phyloP scores from a whole-genome alignment of 1,140 invertebrate genomes.

The Gonioctena quinquepunctata region DNA sequence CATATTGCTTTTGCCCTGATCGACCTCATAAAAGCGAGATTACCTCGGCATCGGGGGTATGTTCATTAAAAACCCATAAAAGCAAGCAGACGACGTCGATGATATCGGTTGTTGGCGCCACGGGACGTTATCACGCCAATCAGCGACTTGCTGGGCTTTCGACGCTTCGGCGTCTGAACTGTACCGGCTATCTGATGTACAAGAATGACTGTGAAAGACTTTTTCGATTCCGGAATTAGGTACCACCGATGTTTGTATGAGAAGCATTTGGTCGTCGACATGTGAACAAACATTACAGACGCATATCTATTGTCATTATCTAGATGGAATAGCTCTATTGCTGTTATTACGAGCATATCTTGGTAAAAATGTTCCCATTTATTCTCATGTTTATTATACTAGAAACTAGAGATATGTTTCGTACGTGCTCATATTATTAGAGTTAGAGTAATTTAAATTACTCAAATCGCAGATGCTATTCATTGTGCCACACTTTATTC shows the following conservation, averaged over 20 bases:
- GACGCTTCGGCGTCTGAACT: slow-evolving; percentile 27
- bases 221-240: background rate
- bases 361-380: too few species aligned
- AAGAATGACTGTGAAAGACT: background rate
- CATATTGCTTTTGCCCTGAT: background rate
- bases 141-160: slow-evolving; percentile 27
- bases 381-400: too few species aligned
- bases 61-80: slow-evolving; percentile 44
- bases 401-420: too few species aligned
- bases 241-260: background rate
- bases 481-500: too few species aligned
- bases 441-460: too few species aligned
- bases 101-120: slow-evolving; percentile 37
- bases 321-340: too few species aligned
- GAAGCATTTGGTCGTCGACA: too few species aligned
- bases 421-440: too few species aligned
- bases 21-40: slow-evolving; percentile 35
- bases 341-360: too few species aligned
- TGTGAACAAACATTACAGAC: too few species aligned
- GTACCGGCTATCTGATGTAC: slow-evolving; percentile 7
- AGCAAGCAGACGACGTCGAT: slow-evolving; percentile 34
- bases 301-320: too few species aligned
- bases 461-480: too few species aligned
- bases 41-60: slow-evolving; percentile 24
- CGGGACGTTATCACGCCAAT: slow-evolving; percentile 39